A percentile compares a stretch with the other conserved stretches of the same genome.
These are phyloP conservation scores for Apamea crenata DNA, from an alignment of 2,888 invertebrate species.

Conservation along the genomic window DNA sequence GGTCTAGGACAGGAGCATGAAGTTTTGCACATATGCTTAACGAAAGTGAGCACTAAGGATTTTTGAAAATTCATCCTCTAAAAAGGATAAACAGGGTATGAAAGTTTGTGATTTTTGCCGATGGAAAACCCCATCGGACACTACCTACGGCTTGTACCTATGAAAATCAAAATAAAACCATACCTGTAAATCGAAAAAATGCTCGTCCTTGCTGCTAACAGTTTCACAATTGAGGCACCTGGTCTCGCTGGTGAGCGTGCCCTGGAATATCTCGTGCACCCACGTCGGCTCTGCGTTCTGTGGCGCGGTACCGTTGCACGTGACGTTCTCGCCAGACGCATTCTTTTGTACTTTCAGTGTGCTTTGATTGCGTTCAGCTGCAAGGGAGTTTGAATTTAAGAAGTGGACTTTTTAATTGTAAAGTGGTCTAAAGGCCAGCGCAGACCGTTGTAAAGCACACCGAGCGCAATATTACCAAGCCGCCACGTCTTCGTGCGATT, in stretches of 20 bases:
- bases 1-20: background rate
- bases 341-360: slow-evolving; percentile 91
- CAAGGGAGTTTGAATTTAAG: slow-evolving; percentile 45
- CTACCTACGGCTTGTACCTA: background rate
- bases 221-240: slow-evolving; percentile 99
- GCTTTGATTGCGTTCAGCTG: slow-evolving; percentile 94
- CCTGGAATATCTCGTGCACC: slow-evolving; percentile 99
- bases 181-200: slow-evolving; percentile 98
- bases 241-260: slow-evolving; percentile 99
- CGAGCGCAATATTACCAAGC: too few relatives aligned
- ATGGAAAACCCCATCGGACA: background rate
- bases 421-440: background rate
- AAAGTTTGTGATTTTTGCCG: background rate
- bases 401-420: background rate
- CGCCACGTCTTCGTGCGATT: too few relatives aligned
- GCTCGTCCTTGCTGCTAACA: slow-evolving; percentile 99
- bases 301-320: slow-evolving; percentile 83
- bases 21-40: background rate
- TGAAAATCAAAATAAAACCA: slow-evolving; percentile 6
- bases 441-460: too few relatives aligned
- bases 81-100: too few relatives aligned
- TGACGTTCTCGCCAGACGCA: slow-evolving; percentile 81
- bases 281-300: slow-evolving; percentile 96
- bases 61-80: background rate
- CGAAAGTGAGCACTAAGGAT: background rate